Base-by-base conservation (phyloP, 1,140 invertebrate species). In the Ceratina australensis region DNA sequence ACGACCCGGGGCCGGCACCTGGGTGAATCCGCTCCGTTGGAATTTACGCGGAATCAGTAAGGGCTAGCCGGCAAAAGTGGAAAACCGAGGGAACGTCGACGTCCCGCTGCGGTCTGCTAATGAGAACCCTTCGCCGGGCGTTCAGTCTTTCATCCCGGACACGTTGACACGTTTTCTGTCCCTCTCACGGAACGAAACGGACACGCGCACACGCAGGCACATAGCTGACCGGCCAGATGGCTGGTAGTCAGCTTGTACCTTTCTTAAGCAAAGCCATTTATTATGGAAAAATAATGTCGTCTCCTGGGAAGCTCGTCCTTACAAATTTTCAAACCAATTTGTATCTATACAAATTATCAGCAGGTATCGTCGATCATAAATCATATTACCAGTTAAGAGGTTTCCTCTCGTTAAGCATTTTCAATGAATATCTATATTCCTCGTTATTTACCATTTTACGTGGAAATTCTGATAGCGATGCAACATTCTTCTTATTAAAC, bases 101-200 rank as follows among this genome's bases (percentile, higher is more conserved):
- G 75, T 60, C 74, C 85, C 61, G 79, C 64, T 84, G 81, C 72
- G 82, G 80, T 81, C 81, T 78, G 60, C 85, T 90, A 89, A 90
- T 89, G 87, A 89, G 89, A 80, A 80, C 57, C 82, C 28, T 33
- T 74, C 72, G 73, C 47, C 72, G 69, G 83, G 83, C 82, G 80
- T 86, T 89, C 81, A 84, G 83, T 87, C 85, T 88, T 86, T 83
- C 66, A 79, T 78, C 69, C 72, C n/a, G 47, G 79, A 75, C 79
- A 75, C 76, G 80, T 82, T 82, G 83, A 88, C 81, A 81, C 87
- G 61, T 82, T 78, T 71, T 54, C 28, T 78, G 61, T 66, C 80
- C 64, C 50, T 75, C 50, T 59, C 54, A 26, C 16, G 63, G 57
- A 78, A 80, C 52, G 63, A 52, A 52, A 13, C 50, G 71, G 76